Conservation (phyloP, 2,113 vertebrate genomes). For the Nothocercus julius region DNA sequence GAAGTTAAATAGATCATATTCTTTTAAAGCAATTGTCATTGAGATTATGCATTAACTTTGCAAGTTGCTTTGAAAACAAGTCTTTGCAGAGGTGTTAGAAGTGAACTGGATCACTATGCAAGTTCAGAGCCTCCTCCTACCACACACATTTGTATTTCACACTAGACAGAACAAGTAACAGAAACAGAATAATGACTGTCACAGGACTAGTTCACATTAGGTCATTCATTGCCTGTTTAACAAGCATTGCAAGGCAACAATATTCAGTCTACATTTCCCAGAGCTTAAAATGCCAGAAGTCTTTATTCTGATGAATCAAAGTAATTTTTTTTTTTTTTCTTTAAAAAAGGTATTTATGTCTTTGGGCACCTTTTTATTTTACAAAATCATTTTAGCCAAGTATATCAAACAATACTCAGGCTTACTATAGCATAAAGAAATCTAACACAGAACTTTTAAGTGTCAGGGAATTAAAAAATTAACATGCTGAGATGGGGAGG, state of each 20-base stretch:
- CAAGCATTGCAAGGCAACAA: no score
- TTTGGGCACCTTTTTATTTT: not conserved
- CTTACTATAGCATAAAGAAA: not conserved
- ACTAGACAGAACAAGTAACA: not conserved
- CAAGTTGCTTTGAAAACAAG: not conserved
- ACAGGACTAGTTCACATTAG: not conserved
- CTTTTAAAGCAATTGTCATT: not conserved
- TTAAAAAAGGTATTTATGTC: not conserved
- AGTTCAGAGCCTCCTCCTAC: not conserved
- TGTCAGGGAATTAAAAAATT: not conserved
- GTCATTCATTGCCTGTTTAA: not conserved
- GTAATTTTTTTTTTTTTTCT: not conserved
- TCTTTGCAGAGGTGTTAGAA: not conserved
- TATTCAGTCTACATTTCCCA: not conserved
- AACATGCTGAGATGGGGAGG: not conserved
- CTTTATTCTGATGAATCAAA: not conserved
- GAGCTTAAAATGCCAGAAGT: not conserved
- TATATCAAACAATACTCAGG: not conserved
- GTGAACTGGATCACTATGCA: not conserved
- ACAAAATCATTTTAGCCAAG: not conserved
- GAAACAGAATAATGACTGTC: not conserved
- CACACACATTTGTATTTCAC: accelerated
- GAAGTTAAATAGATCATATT: not conserved
- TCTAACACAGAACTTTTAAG: not conserved
- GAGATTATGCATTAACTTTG: not conserved